phyloP scores from a whole-genome alignment of 2,797 vertebrate genomes.

The Antrozous pallidus region DNA sequence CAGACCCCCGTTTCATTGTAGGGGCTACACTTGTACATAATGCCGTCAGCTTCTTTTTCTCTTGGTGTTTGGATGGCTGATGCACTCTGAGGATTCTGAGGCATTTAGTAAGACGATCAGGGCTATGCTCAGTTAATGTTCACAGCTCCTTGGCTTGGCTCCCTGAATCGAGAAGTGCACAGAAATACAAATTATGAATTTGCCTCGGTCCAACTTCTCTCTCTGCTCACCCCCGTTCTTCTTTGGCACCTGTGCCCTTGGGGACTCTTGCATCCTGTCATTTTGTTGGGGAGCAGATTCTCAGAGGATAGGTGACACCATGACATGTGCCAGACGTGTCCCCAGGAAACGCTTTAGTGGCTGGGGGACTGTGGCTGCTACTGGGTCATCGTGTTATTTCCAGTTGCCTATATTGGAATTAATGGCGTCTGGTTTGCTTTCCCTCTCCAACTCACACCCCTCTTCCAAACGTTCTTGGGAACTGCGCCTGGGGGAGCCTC shows the following conservation, averaged over 20 bases:
- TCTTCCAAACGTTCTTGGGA: neutral
- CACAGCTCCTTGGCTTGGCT: conserved; percentile 82
- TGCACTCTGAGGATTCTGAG: conserved; percentile 52
- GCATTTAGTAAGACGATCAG: conserved; percentile 63
- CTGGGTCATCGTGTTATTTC: neutral
- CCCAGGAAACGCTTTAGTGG: neutral
- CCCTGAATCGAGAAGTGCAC: conserved; percentile 77
- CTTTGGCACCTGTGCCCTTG: accelerated
- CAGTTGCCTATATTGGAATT: neutral
- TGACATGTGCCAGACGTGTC: neutral
- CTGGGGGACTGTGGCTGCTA: neutral
- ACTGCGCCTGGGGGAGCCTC: neutral
- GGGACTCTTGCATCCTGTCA: neutral
- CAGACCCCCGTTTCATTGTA: conserved; percentile 64
- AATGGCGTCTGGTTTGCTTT: neutral
- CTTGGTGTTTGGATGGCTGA: conserved; percentile 57
- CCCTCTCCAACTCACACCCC: neutral
- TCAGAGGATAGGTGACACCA: neutral
- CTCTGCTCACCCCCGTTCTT: neutral
- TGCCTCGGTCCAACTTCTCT: neutral
- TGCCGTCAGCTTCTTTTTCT: conserved; percentile 45
- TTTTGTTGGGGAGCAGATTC: neutral
- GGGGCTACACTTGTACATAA: conserved; percentile 53
- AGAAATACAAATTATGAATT: conserved; percentile 66
- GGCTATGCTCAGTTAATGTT: conserved; percentile 84